These are phyloP conservation scores for Terebella lapidaria DNA, from an alignment of 2,888 invertebrate genomes.

Conservation along the genomic window DNA sequence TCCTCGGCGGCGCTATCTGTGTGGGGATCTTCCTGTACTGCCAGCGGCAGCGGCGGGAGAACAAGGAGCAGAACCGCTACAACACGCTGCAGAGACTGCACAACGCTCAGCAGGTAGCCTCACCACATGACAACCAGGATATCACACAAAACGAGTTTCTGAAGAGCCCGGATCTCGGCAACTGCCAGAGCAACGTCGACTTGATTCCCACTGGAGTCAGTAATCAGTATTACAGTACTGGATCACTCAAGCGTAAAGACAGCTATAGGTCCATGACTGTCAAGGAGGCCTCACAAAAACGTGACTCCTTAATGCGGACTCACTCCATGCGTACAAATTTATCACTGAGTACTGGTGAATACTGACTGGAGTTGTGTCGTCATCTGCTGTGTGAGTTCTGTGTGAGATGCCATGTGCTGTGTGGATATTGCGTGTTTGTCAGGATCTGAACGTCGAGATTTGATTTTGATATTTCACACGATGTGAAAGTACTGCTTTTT, in stretches of 20 bases:
- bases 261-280: conserved; percentile 1
- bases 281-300: background rate
- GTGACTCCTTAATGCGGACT: background rate
- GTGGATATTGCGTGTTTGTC: too few species aligned
- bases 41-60: background rate
- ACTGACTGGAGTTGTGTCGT: too few species aligned
- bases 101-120: background rate
- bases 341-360: background rate
- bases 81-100: conserved; percentile 3
- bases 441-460: too few species aligned
- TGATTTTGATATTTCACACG: too few species aligned
- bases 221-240: background rate
- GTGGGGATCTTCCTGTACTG: conserved; percentile 5
- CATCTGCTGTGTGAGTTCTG: too few species aligned
- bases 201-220: background rate
- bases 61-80: background rate
- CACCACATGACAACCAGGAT: too few species aligned
- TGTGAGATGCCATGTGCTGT: too few species aligned
- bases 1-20: conserved; percentile 15
- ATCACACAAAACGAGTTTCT: too few species aligned
- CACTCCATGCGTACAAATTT: conserved; percentile 1
- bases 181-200: background rate
- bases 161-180: background rate
- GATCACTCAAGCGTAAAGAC: background rate
- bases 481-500: too few species aligned